Conservation (phyloP, 2,888 invertebrate genomes). For the Agrilus biguttatus region DNA sequence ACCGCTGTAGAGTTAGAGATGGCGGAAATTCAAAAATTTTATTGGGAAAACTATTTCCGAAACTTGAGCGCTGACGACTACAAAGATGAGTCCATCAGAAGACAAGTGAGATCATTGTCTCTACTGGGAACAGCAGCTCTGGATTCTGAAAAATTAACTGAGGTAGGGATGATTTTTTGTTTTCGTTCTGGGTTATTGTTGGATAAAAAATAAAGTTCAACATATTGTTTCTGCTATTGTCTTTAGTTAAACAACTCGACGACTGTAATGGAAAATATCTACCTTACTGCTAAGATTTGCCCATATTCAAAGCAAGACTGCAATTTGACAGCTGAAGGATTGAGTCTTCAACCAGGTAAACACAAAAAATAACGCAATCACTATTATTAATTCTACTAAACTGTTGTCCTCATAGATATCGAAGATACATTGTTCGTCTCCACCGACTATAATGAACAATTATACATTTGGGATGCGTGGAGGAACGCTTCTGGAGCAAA, state of each 20-base stretch:
- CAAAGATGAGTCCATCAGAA: constrained; percentile 20
- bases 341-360: background rate
- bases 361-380: background rate
- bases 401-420: constrained; percentile 18
- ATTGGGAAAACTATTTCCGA: constrained; percentile 22
- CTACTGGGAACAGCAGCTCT: constrained; percentile 30
- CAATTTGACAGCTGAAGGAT: constrained; percentile 6
- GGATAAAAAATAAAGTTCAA: background rate
- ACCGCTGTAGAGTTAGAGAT: constrained; percentile 1
- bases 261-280: constrained; percentile 12
- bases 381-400: too few species aligned
- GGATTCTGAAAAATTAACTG: constrained; percentile 16
- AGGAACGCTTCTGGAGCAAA: constrained; percentile 46
- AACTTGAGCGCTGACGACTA: constrained; percentile 20
- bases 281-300: constrained; percentile 26
- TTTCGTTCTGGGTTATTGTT: background rate
- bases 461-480: constrained; percentile 51
- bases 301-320: constrained; percentile 19
- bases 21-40: constrained; percentile 22
- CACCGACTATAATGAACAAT: constrained; percentile 43
- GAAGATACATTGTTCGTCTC: constrained; percentile 29
- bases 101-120: constrained; percentile 29
- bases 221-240: background rate
- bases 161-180: constrained; percentile 11
- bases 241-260: constrained; percentile 6